phyloP scores from a whole-genome alignment of 2,888 invertebrate species.

The Pollenia labialis region DNA sequence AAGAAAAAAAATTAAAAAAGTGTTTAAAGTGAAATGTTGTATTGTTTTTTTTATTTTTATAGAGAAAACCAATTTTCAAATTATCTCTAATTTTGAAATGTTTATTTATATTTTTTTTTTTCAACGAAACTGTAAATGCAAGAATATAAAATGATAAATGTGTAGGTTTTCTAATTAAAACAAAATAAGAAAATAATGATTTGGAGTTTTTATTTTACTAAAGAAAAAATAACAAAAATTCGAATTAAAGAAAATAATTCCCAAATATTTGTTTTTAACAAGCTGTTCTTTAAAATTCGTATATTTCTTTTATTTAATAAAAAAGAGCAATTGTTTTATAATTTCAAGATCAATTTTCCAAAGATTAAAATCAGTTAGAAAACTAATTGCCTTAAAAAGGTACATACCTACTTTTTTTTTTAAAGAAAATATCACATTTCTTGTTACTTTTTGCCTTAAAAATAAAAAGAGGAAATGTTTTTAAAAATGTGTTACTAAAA shows the following conservation, averaged over 20 bases:
- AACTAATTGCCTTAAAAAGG: conserved; percentile 57
- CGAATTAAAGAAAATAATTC: not conserved
- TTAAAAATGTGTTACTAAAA: conserved; percentile 45
- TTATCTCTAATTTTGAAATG: conserved; percentile 70
- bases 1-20: not conserved
- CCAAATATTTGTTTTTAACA: conserved; percentile 9
- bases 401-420: conserved; percentile 15
- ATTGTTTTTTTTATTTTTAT: conserved; percentile 54
- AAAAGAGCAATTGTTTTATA: conserved; percentile 58
- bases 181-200: conserved; percentile 68
- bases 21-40: conserved; percentile 30
- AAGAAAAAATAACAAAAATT: conserved; percentile 7
- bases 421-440: conserved; percentile 66
- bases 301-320: not conserved
- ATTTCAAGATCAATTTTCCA: conserved; percentile 62
- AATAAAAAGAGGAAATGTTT: conserved; percentile 45
- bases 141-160: conserved; percentile 28
- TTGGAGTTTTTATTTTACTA: conserved; percentile 22
- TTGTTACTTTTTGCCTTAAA: not conserved
- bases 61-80: conserved; percentile 71
- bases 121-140: not conserved
- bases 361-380: conserved; percentile 43
- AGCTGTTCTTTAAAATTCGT: conserved; percentile 16
- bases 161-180: conserved; percentile 71
- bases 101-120: conserved; percentile 67